A percentile compares a stretch with the other conserved stretches of the same genome.
These are phyloP conservation scores for Unio pictorum DNA, from an alignment of 2,888 invertebrate species.

Conservation along the genomic window DNA sequence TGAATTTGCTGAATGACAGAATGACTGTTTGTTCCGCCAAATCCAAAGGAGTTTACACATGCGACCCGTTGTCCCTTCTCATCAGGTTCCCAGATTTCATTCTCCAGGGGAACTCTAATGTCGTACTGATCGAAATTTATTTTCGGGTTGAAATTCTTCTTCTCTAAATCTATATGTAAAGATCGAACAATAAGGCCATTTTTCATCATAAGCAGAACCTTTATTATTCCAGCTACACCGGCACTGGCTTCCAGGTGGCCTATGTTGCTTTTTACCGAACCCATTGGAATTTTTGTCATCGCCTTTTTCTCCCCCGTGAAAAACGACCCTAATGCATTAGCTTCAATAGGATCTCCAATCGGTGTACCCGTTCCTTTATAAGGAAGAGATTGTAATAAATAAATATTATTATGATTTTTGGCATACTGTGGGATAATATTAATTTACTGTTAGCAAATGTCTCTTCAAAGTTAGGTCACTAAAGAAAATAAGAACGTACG, in stretches of 20 bases:
- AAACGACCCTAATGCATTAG: constrained; percentile 33
- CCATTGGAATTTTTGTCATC: constrained; percentile 20
- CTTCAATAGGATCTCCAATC: constrained; percentile 53
- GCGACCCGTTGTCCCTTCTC: constrained; percentile 14
- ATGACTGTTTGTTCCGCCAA: constrained; percentile 52
- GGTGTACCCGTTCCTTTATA: constrained; percentile 50
- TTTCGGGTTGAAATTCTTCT: constrained; percentile 22
- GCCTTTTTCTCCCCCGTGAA: constrained; percentile 12
- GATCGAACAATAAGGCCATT: constrained; percentile 41
- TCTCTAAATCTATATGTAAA: constrained; percentile 24
- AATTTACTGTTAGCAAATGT: too few species aligned
- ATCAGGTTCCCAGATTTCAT: constrained; percentile 16
- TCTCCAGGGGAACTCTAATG: constrained; percentile 18
- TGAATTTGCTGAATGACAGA: constrained; percentile 22
- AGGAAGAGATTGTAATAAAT: background rate
- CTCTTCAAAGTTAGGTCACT: too few species aligned
- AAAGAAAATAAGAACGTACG: too few species aligned
- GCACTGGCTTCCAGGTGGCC: constrained; percentile 47
- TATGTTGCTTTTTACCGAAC: constrained; percentile 50
- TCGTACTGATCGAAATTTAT: constrained; percentile 27
- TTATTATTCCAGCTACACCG: constrained; percentile 48
- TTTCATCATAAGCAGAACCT: constrained; percentile 50
- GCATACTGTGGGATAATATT: too few species aligned
- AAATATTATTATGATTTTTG: too few species aligned
- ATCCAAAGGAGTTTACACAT: constrained; percentile 46